Conservation (phyloP, 1,140 invertebrate species). For the Dinoponera quadriceps region DNA sequence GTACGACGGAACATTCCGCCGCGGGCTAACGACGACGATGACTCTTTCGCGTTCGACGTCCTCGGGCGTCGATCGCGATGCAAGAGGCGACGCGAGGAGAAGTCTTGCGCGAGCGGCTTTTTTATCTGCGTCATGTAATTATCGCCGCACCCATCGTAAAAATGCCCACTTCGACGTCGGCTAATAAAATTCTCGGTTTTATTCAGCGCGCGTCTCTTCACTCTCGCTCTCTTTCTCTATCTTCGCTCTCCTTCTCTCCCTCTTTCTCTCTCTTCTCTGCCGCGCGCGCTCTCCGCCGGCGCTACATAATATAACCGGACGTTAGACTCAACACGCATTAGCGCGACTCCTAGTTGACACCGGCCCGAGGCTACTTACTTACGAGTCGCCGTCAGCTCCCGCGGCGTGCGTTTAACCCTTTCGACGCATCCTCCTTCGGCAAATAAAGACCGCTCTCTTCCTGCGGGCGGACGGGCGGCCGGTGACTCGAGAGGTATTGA, state of each 20-base stretch:
- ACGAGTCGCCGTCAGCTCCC: slow-evolving; percentile 18
- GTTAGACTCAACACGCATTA: slow-evolving; percentile 29
- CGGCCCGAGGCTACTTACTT: slow-evolving; percentile 39
- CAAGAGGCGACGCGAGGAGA: slow-evolving; percentile 12
- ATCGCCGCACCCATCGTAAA: slow-evolving; percentile 43
- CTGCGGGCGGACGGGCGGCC: background rate
- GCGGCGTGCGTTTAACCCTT: slow-evolving; percentile 13
- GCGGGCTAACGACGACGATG: no score
- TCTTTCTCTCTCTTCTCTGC: background rate
- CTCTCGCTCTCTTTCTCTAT: background rate
- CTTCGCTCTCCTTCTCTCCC: background rate
- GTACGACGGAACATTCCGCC: no score
- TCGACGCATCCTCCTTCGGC: background rate
- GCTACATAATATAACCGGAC: slow-evolving; percentile 44
- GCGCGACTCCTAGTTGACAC: slow-evolving; percentile 17
- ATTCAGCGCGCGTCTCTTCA: background rate
- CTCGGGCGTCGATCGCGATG: background rate
- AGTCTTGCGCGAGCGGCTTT: background rate
- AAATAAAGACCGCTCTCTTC: background rate
- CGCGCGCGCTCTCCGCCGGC: background rate
- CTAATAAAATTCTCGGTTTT: slow-evolving; percentile 40
- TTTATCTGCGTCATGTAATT: slow-evolving; percentile 48
- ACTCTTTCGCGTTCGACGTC: background rate
- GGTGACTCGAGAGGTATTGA: no score
- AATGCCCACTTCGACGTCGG: slow-evolving; percentile 15